Evolutionary conservation across 2,113 vertebrate species (phyloP).

Genomic region (Panthera leo): DNA sequence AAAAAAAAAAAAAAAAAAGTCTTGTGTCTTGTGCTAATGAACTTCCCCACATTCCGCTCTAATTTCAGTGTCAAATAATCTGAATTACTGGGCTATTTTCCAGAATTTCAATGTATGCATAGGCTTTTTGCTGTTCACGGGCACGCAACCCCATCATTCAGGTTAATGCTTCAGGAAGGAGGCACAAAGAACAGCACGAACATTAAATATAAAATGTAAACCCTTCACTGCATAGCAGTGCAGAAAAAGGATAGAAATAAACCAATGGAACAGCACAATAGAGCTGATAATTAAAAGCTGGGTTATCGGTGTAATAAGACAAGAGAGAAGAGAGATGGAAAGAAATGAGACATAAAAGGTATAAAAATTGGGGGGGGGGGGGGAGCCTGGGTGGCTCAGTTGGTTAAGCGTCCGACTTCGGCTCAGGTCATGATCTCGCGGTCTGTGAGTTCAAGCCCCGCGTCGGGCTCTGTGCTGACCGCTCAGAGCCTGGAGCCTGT

Average conservation of each 20-base stretch:
- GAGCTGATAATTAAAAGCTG: not conserved
- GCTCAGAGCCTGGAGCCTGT: too few species aligned
- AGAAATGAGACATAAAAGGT: not conserved
- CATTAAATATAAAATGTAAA: not conserved
- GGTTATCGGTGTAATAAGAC: not conserved
- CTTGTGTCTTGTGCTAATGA: not conserved
- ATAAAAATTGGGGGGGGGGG: accelerated
- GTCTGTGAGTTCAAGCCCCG: too few species aligned
- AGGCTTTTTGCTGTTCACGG: not conserved
- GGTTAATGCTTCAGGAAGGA: not conserved
- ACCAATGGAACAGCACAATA: too few species aligned
- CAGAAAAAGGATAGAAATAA: not conserved
- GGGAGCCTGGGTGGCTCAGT: too few species aligned
- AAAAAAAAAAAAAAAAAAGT: not conserved
- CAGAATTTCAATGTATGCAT: not conserved
- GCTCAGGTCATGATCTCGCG: too few species aligned
- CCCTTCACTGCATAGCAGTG: not conserved
- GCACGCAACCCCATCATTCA: not conserved
- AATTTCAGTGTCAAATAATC: not conserved
- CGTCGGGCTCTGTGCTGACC: too few species aligned
- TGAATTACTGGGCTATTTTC: not conserved
- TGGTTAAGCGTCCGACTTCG: too few species aligned
- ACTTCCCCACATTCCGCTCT: not conserved
- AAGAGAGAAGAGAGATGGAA: not conserved
- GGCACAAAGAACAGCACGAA: not conserved